Base-by-base conservation (phyloP, 2,888 invertebrate species). In the Antheraea yamamai region DNA sequence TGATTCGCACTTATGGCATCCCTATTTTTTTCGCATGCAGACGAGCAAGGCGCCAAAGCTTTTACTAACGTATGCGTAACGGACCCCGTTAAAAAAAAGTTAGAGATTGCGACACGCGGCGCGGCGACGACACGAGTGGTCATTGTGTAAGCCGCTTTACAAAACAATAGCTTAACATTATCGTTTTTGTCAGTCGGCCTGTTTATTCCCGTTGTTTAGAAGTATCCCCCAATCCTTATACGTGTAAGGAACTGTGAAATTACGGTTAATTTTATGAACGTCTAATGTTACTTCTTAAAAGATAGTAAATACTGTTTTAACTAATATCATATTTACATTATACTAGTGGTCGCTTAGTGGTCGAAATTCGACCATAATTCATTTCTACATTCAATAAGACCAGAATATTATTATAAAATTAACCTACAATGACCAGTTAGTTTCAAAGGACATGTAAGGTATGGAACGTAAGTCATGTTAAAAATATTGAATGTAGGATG, bases 1-100 rank as follows among this genome's bases (percentile, higher is more conserved):
- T 86, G 86, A 90, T 91, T 93, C 89, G 92, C 93, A 91, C 92
- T 91, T 89, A 87, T 87, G 85, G 81, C 83, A 83, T 83, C 80
- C 81, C 77, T 76, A 81, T 87, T 91, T 94, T 94, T 93, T 92
- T 88, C 81, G 75, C 78, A 74, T 64, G 55, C 71, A 61, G 72
- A 74, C 72, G 76, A 68, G 75, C 39, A 78, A 91, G 95, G 95
- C 94, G 95, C 95, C 95, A 91, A 87, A 84, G 92, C 93, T 94
- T 92, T 94, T 94, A 94, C 89, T 79, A 81, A 84, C 80, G 80
- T 80, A 82, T 83, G 81, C 81, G 79, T 75, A 82, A 80, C 78
- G 81, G 83, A 79, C 81, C 12, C 79, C 83, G 80, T 78, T 88
- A 12, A 18, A 88, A 93, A 92, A 92, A 92, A 87, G 81, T 76